A percentile compares a stretch with the other conserved stretches of the same genome.
Evolutionary conservation across 2,888 invertebrate species (phyloP).

Genomic region (Gymnocheta viridis): DNA sequence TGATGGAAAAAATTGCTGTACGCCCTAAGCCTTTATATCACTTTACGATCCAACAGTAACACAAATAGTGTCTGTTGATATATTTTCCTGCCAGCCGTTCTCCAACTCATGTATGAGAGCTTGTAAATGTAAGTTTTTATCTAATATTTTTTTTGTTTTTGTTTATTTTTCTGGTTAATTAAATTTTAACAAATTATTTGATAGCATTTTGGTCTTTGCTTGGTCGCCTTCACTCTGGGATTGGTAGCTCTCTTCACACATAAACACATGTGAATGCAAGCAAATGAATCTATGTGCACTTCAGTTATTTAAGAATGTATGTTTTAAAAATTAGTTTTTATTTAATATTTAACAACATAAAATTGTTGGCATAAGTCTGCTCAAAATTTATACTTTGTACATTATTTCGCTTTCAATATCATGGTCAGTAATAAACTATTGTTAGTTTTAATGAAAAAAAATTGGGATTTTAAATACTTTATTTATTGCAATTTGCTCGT

Average conservation of each 20-base stretch:
- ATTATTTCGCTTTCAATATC: slow-evolving; percentile 32
- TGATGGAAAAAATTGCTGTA: background rate
- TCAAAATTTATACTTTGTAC: slow-evolving; percentile 31
- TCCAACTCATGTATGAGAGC: background rate
- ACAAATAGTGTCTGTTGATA: slow-evolving; percentile 18
- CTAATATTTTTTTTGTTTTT: slow-evolving; percentile 10
- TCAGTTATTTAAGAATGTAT: background rate
- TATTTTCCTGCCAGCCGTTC: background rate
- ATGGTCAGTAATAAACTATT: slow-evolving; percentile 49
- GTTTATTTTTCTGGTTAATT: slow-evolving; percentile 71
- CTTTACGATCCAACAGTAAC: slow-evolving; percentile 11
- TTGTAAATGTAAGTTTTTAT: background rate
- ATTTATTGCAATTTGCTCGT: slow-evolving; percentile 21
- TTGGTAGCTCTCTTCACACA: background rate
- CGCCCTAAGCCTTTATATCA: slow-evolving; percentile 59
- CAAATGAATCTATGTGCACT: background rate
- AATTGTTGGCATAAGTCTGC: slow-evolving; percentile 19
- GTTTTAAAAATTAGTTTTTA: slow-evolving; percentile 44
- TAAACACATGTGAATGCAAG: background rate
- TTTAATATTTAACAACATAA: slow-evolving; percentile 46
- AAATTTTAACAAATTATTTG: slow-evolving; percentile 72
- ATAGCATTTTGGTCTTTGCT: slow-evolving; percentile 61
- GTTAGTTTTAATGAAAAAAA: background rate
- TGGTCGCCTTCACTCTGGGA: slow-evolving; percentile 4
- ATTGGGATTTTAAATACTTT: slow-evolving; percentile 15